These are phyloP conservation scores for Thyatira batis DNA, from an alignment of 2,888 invertebrate genomes.

Conservation along the genomic window DNA sequence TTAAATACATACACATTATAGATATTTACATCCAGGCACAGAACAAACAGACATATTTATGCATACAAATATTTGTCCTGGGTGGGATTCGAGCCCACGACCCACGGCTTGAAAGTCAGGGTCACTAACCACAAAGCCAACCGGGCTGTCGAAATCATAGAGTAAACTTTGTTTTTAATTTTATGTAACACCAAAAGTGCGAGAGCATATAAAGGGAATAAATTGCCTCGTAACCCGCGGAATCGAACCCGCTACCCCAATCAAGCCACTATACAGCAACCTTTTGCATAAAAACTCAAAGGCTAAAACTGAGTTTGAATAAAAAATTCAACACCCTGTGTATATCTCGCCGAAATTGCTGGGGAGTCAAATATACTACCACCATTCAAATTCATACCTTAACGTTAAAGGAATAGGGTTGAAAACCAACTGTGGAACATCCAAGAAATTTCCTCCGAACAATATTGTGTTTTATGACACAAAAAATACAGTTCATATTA, in stretches of 20 bases:
- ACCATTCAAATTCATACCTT: conserved; percentile 23
- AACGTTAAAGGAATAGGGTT: conserved; percentile 2
- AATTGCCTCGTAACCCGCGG: neutral
- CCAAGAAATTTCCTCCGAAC: neutral
- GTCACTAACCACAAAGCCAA: too few relatives aligned
- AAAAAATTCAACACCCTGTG: conserved; percentile 39
- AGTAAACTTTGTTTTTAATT: neutral
- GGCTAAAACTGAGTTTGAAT: conserved; percentile 23
- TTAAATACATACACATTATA: too few relatives aligned
- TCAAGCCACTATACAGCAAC: conserved; percentile 5
- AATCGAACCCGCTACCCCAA: neutral
- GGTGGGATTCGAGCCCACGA: too few relatives aligned
- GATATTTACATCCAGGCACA: too few relatives aligned
- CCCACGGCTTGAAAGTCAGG: too few relatives aligned
- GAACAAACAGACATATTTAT: too few relatives aligned
- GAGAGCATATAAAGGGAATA: neutral
- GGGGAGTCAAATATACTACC: neutral
- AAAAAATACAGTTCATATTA: neutral
- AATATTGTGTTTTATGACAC: neutral
- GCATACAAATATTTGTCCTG: too few relatives aligned
- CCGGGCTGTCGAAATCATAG: neutral
- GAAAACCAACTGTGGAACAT: conserved; percentile 12
- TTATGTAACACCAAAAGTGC: neutral
- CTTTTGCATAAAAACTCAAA: conserved; percentile 25
- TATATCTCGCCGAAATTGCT: conserved; percentile 20